Evolutionary conservation across 2,797 vertebrate genomes (phyloP).

Genomic region (Lithobates pipiens): DNA sequence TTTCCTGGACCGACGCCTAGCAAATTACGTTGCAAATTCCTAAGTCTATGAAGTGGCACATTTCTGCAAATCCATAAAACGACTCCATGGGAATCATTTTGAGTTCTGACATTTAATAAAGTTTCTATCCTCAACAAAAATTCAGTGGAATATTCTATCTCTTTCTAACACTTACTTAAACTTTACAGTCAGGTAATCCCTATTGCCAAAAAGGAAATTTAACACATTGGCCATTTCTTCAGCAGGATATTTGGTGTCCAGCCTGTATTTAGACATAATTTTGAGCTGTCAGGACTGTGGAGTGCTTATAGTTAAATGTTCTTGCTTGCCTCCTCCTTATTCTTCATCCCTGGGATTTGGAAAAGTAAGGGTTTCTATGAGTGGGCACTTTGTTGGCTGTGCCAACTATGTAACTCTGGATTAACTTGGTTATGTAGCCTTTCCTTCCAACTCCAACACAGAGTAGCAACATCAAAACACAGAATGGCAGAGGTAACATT

Average conservation of each 20-base stretch:
- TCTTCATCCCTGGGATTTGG: constrained; percentile 1
- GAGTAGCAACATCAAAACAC: neutral
- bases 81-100: constrained; percentile 33
- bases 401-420: neutral
- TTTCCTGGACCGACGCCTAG: constrained; percentile 49
- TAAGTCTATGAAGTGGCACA: constrained; percentile 30
- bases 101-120: constrained; percentile 34
- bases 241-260: neutral
- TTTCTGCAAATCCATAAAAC: constrained; percentile 20
- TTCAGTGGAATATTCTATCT: constrained; percentile 25
- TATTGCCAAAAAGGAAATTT: constrained; percentile 1
- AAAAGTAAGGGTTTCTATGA: neutral
- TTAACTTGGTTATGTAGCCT: neutral
- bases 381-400: neutral
- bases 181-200: constrained; percentile 9
- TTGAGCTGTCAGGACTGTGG: neutral
- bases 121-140: constrained; percentile 1
- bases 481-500: neutral
- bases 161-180: constrained; percentile 34
- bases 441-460: neutral
- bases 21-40: constrained; percentile 24
- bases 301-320: neutral
- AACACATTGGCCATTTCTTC: neutral
- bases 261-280: neutral
- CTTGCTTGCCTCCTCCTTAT: neutral